Conservation (phyloP, 2,113 vertebrate species). For the Neogobius melanostomus region DNA sequence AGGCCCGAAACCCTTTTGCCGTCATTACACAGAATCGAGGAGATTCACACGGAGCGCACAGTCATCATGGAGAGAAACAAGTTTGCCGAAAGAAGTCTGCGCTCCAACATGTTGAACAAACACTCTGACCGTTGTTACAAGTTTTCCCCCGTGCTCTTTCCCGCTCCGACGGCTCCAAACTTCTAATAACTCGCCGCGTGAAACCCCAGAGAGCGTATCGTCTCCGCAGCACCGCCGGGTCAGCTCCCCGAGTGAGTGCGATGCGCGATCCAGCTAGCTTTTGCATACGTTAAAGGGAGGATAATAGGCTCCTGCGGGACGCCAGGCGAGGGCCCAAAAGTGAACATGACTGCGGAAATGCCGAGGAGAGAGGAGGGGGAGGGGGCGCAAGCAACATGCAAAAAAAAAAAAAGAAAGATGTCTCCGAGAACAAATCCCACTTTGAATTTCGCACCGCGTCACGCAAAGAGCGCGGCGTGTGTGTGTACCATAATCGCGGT, state of each 20-base stretch:
- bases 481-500: conserved; percentile 48
- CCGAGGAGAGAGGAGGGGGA: conserved; percentile 23
- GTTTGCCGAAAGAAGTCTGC: background rate
- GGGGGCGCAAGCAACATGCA: conserved; percentile 49
- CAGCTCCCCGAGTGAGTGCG: conserved; percentile 76
- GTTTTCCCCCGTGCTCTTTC: conserved; percentile 22
- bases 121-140: background rate
- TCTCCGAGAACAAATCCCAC: conserved; percentile 58
- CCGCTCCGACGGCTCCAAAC: conserved; percentile 57
- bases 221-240: conserved; percentile 66
- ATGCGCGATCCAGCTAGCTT: conserved; percentile 69
- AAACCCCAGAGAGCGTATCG: conserved; percentile 62
- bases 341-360: conserved; percentile 63
- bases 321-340: conserved; percentile 65
- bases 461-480: conserved; percentile 49
- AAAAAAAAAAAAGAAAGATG: conserved; percentile 27
- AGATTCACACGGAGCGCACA: background rate
- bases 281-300: conserved; percentile 76
- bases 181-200: conserved; percentile 70
- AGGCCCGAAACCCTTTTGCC: too few species aligned
- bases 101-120: conserved; percentile 1
- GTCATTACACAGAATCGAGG: too few species aligned
- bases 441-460: conserved; percentile 58
- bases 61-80: background rate
- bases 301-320: conserved; percentile 76